Base-by-base conservation (phyloP, 1,140 invertebrate genomes). In the Diorhabda sublineata region DNA sequence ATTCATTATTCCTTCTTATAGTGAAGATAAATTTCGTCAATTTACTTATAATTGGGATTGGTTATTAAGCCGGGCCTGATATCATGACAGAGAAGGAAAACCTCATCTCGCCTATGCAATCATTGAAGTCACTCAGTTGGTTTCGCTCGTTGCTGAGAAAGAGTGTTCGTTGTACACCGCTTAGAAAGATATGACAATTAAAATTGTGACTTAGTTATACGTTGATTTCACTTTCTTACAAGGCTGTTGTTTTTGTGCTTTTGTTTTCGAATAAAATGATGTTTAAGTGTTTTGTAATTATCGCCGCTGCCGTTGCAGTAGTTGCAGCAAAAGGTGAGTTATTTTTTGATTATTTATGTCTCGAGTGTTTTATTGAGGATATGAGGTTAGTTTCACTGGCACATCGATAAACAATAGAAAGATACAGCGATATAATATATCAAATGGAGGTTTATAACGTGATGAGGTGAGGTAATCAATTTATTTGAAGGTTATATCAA, bases 41-140 rank as follows among this genome's bases (percentile, higher is more conserved):
- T 26, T 26, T 26, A 26, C 26, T 26, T 26, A 26, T 26, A 26
- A 26, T 26, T 26, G 26, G 26, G 26, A 26, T 26, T 2, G 26
- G 26, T 26, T 26, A 26, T 26, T 26, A n/a, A 6, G 47, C 47
- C 47, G 47, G 47, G 6, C 47, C 47, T 52, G 47, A 52, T 52
- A 52, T 45, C 44, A 44, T 44, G 44, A 62, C 61, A 62, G 61
- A 62, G 44, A 62, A 44, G 44, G 61, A 62, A 62, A 62, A 62
- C 61, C 61, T 42, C 61, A 62, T 62, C 61, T 62, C 43, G 44
- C 42, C 61, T 62, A 62, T 62, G 61, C 61, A 62, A 62, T 44
- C 42, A 62, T 47, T 62, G 61, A 44, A 62, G 61, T 62, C 43
- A 9, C 61, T 62, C 43, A 62, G 61, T 62, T n/a, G 61, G 8